Base-by-base conservation (phyloP, 2,888 invertebrate species). In the Mechanitis mazaeus region DNA sequence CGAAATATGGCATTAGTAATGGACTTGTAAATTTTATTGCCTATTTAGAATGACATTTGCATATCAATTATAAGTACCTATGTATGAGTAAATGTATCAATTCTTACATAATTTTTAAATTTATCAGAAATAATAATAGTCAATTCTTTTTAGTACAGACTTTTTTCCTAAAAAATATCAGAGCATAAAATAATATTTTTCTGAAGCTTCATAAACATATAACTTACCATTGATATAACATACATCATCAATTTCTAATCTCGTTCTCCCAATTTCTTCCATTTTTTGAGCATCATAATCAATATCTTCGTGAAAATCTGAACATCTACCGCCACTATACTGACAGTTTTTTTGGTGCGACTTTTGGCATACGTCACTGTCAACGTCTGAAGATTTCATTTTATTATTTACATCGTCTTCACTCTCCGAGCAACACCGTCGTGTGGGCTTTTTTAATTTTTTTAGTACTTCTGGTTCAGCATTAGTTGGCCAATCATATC, bases 191-290 rank as follows among this genome's bases (percentile, higher is more conserved):
- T 35, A 2, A 11, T 9, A 11, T 42, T 42, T 7, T 42, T 42
- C 6, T 9, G 42, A 9, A 42, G 11, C 11, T 38, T 20, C 20
- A 58, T 45, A 31, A 11, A 33, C 35, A 4, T 54, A 45, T 54
- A 45, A 75, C 85, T 83, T 81, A 98, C 98, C 98, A 86, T 97
- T 98, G 54, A 99, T 99, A 82, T 99, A 99, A 75, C 96, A 95
- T 38, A 98, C 97, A 64, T 94, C 94, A 75, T 98, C 94, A 0
- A 93, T 77, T 42, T 92, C 88, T 69, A 97, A 87, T n/a, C 87
- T 85, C 2, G 91, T 93, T 66, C 94, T 91, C 0, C 93, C 93
- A 12, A 92, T 92, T 76, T 95, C 93, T 46, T 90, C 84, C 88
- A 98, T 92, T 65, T 91, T 90, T 45, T 84, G 81, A 0, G 81